Conservation (phyloP, 2,888 invertebrate species). For the Drosophila neutralis region DNA sequence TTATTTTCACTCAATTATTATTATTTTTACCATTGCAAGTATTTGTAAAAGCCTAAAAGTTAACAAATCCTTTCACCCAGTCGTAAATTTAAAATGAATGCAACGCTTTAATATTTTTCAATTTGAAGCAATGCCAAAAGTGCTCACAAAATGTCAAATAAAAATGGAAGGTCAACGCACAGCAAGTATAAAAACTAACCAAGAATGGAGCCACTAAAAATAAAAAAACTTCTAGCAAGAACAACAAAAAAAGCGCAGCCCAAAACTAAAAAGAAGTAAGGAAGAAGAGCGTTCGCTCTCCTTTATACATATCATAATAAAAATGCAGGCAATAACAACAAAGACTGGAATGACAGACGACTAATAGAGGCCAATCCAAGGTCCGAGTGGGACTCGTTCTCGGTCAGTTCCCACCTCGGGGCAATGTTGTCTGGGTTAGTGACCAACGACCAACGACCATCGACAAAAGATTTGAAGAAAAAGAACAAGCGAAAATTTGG, state of each 20-base stretch:
- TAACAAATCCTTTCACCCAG: neutral
- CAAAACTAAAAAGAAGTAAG: conserved; percentile 18
- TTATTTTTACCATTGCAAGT: neutral
- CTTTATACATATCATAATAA: conserved; percentile 45
- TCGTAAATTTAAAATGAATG: conserved; percentile 17
- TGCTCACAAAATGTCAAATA: conserved; percentile 60
- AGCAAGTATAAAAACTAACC: conserved; percentile 36
- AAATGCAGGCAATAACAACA: conserved; percentile 26
- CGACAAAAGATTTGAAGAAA: conserved; percentile 35
- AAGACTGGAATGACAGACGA: conserved; percentile 49
- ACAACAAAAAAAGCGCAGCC: conserved; percentile 28
- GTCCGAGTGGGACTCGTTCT: conserved; percentile 39
- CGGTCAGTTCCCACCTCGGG: conserved; percentile 41
- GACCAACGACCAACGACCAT: conserved; percentile 36
- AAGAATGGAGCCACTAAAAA: conserved; percentile 38
- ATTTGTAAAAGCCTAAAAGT: neutral
- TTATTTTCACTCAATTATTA: neutral
- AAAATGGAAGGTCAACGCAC: conserved; percentile 62
- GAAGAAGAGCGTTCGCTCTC: conserved; percentile 5
- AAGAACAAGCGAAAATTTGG: conserved; percentile 37
- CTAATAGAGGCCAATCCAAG: conserved; percentile 61
- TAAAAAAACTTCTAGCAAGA: conserved; percentile 13
- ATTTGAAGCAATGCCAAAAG: conserved; percentile 28
- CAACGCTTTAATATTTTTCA: conserved; percentile 39
- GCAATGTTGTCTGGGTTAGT: conserved; percentile 57